Evolutionary conservation across 2,888 invertebrate species (phyloP), one percentile per base, ranked within the genome.

Genomic region (Pristionchus japonicus): DNA sequence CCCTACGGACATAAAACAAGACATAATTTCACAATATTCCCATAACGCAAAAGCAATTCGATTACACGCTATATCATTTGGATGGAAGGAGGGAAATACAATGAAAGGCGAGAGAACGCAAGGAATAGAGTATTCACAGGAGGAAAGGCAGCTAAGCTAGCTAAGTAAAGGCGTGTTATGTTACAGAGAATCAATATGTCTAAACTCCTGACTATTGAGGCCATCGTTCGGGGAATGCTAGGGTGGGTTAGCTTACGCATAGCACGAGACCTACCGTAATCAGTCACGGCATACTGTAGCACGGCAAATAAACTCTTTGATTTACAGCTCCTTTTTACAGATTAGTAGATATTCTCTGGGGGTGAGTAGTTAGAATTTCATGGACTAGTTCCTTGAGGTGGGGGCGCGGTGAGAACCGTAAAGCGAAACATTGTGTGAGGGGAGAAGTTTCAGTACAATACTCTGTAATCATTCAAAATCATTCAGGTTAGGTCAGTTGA

Each of bases 81-180:
- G 77, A 77, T 77, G 37, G 43, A 52, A 52, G 52, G 52, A 23
- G 40, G 15, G 40, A 40, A 43, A 77, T 77, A 77, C 77, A 77
- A 77, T 20, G 31, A 40, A 23, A 23, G 70, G 23, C 31, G 11
- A 40, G n/a, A n/a, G 70, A 70, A 34, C 20, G 74, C 37, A 40
- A 57, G n/a, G n/a, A n/a, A n/a, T 74, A 23, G 74, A 77, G 15
- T 37, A 70, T 77, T 77, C 77, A 77, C 77, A 77, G 34, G 74
- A 74, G n/a, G 43, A 27, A 23, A 47, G 43, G 43, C 77, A 77
- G 77, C 77, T 77, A 47, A 27, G 77, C 47, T 77, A 43, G 77
- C 77, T 77, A 77, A 47, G 23, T 23, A 27, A 47, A 47, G 43
- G n/a, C 77, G 27, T 77, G 77, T 47, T 77, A 77, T 77, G 37